Evolutionary conservation across 2,797 vertebrate species (phyloP), one percentile per base, ranked within the genome.

Genomic region (Neopelma chrysocephalum): DNA sequence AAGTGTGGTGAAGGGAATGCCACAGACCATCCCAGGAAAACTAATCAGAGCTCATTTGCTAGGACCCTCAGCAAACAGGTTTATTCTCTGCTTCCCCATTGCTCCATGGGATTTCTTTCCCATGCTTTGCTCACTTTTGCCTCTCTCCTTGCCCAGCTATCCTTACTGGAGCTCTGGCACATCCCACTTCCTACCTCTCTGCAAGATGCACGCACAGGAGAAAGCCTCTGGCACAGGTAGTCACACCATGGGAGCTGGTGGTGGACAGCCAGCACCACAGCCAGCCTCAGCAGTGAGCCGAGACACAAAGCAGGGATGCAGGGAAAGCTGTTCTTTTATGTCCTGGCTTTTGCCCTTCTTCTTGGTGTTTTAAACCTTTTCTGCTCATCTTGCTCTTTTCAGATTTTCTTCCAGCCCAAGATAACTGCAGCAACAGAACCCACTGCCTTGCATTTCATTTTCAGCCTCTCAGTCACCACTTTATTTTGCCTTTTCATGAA

Each of bases 401-500:
- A 68, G 70, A 73, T 94, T 90, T 90, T 71, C 61, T 92, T 87
- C 57, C 54, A 70, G 64, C 60, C 48, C 42, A 43, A 82, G 79
- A 71, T 43, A 90, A 68, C 75, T 26, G 78, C 81, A 75, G 88
- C 78, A 57, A 25, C 81, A 68, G 64, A 85, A 54, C 70, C 42
- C 64, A 51, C 78, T 53, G 64, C 85, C 73, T 94, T 3, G 7
- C 16, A 1, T 60, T 92, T 92, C 12, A 12, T 47, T 82, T 90
- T 90, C 91, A 60, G 90, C 17, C 93, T 95, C 1, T 0, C 75
- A 92, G 96, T 82, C 25, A 10, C 94, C 96, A 77, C 95, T 96
- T 94, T 82, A 81, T 91, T 96, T 92, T 92, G 84, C 93, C 89
- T 96, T 87, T 93, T 94, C 92, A 95, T 93, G 96, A 91, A 96